Conservation (phyloP, 2,888 invertebrate species). For the Ferdinandea cuprea region DNA sequence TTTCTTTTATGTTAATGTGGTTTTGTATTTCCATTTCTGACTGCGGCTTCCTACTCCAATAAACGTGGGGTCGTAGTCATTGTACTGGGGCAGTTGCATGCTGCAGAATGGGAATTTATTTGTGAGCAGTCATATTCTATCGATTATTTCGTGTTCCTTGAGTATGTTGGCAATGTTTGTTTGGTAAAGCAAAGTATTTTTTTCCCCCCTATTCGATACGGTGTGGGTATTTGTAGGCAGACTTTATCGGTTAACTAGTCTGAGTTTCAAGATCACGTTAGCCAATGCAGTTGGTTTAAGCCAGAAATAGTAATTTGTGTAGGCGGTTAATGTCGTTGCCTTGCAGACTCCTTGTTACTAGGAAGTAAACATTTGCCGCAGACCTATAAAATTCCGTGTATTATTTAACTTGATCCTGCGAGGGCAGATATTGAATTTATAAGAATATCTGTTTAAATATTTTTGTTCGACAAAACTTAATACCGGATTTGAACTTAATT, state of each 20-base stretch:
- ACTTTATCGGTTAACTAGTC: conserved; percentile 33
- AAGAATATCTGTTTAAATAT: too few species aligned
- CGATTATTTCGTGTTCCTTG: background rate
- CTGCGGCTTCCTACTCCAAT: conserved; percentile 44
- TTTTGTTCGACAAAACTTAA: too few species aligned
- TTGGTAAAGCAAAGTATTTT: background rate
- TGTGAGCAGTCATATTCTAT: conserved; percentile 7
- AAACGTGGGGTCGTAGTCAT: conserved; percentile 27
- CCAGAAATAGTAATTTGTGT: conserved; percentile 45
- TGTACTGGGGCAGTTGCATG: conserved; percentile 18
- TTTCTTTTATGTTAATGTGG: conserved; percentile 8
- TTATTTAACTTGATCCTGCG: background rate
- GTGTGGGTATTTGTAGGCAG: conserved; percentile 19
- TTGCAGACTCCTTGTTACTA: conserved; percentile 4
- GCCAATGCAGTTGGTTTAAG: conserved; percentile 9
- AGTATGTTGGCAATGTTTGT: background rate
- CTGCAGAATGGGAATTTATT: conserved; percentile 16
- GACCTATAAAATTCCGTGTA: background rate
- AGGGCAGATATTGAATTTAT: too few species aligned
- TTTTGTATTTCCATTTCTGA: conserved; percentile 23
- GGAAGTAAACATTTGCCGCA: background rate
- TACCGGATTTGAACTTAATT: too few species aligned
- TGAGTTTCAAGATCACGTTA: conserved; percentile 25
- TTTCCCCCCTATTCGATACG: background rate
- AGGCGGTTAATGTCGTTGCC: conserved; percentile 20